A percentile compares a stretch with the other conserved stretches of the same genome.
These are phyloP conservation scores for Picathartes gymnocephalus DNA, from an alignment of 2,113 vertebrate genomes.

Conservation along the genomic window DNA sequence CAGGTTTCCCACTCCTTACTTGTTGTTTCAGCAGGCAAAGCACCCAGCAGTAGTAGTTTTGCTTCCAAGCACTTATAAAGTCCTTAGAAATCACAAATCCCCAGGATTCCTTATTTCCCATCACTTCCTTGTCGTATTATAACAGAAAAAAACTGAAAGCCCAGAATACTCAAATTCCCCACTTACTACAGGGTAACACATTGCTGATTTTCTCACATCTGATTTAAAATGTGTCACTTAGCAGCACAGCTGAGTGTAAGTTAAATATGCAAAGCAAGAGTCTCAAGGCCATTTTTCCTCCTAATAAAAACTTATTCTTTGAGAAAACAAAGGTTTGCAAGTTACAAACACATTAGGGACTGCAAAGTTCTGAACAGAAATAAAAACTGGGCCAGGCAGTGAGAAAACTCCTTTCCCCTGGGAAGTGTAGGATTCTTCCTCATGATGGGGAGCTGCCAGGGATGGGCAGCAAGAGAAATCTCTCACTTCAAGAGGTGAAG, in stretches of 20 bases:
- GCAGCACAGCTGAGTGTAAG: background rate
- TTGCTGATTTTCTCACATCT: background rate
- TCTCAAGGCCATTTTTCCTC: background rate
- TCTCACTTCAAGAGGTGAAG: background rate
- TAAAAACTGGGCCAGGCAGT: background rate
- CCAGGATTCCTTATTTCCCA: background rate
- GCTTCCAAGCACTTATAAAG: background rate
- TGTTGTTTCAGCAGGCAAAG: background rate
- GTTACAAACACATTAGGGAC: background rate
- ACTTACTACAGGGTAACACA: background rate
- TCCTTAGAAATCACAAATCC: background rate
- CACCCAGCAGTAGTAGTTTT: background rate
- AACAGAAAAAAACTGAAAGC: rapidly evolving
- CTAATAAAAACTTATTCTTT: background rate
- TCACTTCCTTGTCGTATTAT: background rate
- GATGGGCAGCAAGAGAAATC: background rate
- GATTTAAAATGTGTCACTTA: background rate
- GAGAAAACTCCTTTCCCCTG: background rate
- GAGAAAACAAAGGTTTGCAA: background rate
- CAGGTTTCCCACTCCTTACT: background rate
- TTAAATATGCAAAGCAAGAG: background rate
- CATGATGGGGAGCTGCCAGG: background rate
- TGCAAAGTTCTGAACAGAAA: background rate
- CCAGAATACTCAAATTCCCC: background rate
- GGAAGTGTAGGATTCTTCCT: background rate